phyloP scores from a whole-genome alignment of 2,888 invertebrate species.

The Cephus spinipes region DNA sequence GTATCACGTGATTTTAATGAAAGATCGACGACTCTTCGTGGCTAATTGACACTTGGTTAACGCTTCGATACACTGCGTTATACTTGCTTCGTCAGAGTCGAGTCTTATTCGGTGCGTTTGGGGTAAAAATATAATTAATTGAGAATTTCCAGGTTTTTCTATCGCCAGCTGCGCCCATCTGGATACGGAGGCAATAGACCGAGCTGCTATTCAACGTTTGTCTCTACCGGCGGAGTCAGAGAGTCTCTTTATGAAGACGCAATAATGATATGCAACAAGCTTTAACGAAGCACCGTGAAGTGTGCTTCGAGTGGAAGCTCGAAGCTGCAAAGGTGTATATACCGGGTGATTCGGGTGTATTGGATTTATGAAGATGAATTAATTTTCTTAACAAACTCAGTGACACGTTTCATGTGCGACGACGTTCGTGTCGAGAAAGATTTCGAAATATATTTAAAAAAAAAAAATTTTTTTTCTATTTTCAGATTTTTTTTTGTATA shows the following conservation, averaged over 20 bases:
- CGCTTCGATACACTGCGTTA: background rate
- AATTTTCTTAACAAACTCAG: background rate
- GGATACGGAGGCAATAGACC: background rate
- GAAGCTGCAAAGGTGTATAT: background rate
- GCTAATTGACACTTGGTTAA: background rate
- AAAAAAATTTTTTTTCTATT: background rate
- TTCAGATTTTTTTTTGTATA: background rate
- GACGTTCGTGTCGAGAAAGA: background rate
- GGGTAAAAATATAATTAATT: background rate
- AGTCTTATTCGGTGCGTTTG: background rate
- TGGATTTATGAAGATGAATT: background rate
- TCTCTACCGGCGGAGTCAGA: background rate
- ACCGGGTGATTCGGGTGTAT: background rate
- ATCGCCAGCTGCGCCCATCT: background rate
- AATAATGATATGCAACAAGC: background rate
- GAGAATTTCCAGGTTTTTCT: background rate
- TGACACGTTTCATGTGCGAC: background rate
- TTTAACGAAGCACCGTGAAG: background rate
- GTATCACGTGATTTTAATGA: background rate
- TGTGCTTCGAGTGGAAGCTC: background rate
- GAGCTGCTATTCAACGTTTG: background rate
- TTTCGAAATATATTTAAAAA: no score
- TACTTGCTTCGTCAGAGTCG: background rate
- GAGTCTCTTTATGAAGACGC: background rate
- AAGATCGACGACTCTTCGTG: background rate